These are phyloP conservation scores for Cichlasoma orientale DNA, from an alignment of 2,797 vertebrate genomes.

Conservation along the genomic window DNA sequence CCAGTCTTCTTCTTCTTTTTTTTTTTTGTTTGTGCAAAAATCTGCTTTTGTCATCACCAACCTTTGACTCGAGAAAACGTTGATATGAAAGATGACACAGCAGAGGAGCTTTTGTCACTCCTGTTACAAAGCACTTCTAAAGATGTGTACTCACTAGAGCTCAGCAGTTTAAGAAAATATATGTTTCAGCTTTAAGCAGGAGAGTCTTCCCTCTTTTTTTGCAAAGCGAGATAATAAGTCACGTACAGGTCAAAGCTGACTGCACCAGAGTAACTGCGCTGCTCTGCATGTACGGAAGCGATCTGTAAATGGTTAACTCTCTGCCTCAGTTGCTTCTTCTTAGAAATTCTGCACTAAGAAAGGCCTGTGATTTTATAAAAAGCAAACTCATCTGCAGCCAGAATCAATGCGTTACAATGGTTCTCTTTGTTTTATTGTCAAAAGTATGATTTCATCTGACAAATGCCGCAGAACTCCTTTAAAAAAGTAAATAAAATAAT, in stretches of 20 bases:
- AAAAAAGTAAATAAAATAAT: background rate
- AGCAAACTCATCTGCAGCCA: background rate
- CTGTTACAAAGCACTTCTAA: background rate
- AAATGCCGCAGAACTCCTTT: background rate
- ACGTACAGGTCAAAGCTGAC: slow-evolving; percentile 2
- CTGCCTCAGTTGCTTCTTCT: background rate
- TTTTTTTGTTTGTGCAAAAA: background rate
- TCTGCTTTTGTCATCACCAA: background rate
- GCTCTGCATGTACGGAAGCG: background rate
- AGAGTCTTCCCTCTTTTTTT: background rate
- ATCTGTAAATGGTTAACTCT: slow-evolving; percentile 57
- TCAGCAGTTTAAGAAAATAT: slow-evolving; percentile 15
- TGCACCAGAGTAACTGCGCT: background rate
- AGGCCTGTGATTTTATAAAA: background rate
- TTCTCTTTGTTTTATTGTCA: background rate
- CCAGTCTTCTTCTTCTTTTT: background rate
- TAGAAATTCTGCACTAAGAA: background rate
- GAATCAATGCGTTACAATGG: background rate
- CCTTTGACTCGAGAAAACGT: slow-evolving; percentile 22
- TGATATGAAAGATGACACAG: slow-evolving; percentile 15
- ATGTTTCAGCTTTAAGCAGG: background rate
- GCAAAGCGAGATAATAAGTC: no score
- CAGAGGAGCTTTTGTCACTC: background rate
- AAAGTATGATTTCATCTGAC: background rate
- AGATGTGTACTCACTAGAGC: background rate